phyloP scores from a whole-genome alignment of 2,888 invertebrate genomes.

The Eretmocerus hayati region DNA sequence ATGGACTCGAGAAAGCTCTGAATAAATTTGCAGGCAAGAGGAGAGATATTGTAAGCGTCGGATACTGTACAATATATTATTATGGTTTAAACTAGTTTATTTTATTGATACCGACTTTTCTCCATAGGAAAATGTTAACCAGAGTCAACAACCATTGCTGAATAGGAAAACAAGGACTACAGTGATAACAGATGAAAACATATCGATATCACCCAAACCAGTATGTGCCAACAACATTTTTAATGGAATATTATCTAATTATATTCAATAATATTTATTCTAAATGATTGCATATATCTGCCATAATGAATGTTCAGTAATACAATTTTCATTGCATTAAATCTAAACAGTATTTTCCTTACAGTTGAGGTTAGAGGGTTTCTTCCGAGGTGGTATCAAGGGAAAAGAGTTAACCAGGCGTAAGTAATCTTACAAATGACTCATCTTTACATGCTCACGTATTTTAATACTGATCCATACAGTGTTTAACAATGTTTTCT shows the following conservation, averaged over 20 bases:
- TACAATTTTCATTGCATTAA: neutral
- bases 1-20: slow-evolving; percentile 10
- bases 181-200: neutral
- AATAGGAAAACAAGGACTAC: neutral
- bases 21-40: slow-evolving; percentile 11
- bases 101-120: neutral
- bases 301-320: too few species aligned
- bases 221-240: slow-evolving; percentile 6
- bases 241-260: neutral
- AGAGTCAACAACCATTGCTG: slow-evolving; percentile 2
- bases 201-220: slow-evolving; percentile 3
- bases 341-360: neutral
- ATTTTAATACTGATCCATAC: neutral
- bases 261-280: neutral
- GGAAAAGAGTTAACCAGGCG: slow-evolving; percentile 13
- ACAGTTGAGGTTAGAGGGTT: slow-evolving; percentile 9
- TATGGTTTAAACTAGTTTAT: neutral
- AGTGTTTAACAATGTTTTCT: too few species aligned
- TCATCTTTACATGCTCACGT: neutral
- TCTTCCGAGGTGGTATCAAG: slow-evolving; percentile 18
- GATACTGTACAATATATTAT: too few species aligned
- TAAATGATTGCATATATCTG: too few species aligned
- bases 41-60: slow-evolving; percentile 10
- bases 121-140: slow-evolving; percentile 7
- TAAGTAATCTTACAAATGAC: too few species aligned